Evolutionary conservation across 2,888 invertebrate genomes (phyloP).

Genomic region (Spatulosminthurus flaviceps): DNA sequence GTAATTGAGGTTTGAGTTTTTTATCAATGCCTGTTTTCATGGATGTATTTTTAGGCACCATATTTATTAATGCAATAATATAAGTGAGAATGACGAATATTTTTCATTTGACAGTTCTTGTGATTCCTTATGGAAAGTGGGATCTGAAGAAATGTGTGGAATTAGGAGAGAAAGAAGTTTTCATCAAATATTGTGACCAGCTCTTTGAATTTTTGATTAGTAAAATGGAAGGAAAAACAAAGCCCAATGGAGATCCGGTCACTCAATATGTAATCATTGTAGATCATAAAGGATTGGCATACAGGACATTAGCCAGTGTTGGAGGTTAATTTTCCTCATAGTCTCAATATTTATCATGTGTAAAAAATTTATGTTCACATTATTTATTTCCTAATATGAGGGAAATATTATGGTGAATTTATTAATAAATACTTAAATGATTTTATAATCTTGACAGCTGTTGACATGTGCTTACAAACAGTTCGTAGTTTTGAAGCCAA

Average conservation of each 20-base stretch:
- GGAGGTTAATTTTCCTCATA: conserved; percentile 11
- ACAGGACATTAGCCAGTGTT: conserved; percentile 15
- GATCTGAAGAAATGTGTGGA: conserved; percentile 1
- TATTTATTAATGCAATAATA: too few species aligned
- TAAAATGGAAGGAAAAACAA: conserved; percentile 30
- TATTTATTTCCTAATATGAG: too few species aligned
- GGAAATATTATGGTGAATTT: too few species aligned
- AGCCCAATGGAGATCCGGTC: conserved; percentile 10
- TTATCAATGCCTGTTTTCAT: too few species aligned
- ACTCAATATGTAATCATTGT: conserved; percentile 28
- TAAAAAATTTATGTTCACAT: too few species aligned
- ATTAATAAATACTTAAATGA: too few species aligned
- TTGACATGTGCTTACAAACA: conserved; percentile 29
- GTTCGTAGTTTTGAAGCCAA: conserved; percentile 16
- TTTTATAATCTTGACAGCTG: conserved; percentile 32
- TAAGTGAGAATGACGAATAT: not conserved
- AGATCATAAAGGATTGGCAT: not conserved
- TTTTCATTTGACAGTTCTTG: not conserved
- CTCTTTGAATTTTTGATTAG: conserved; percentile 11
- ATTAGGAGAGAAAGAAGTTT: not conserved
- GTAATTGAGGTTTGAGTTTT: too few species aligned
- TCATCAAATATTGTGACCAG: not conserved
- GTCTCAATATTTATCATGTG: too few species aligned
- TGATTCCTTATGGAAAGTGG: not conserved
- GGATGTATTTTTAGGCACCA: too few species aligned